Percentiles rank a stretch among this genome's conserved stretches.
Conservation (phyloP, 2,888 invertebrate species). For the Calameuta filiformis region DNA sequence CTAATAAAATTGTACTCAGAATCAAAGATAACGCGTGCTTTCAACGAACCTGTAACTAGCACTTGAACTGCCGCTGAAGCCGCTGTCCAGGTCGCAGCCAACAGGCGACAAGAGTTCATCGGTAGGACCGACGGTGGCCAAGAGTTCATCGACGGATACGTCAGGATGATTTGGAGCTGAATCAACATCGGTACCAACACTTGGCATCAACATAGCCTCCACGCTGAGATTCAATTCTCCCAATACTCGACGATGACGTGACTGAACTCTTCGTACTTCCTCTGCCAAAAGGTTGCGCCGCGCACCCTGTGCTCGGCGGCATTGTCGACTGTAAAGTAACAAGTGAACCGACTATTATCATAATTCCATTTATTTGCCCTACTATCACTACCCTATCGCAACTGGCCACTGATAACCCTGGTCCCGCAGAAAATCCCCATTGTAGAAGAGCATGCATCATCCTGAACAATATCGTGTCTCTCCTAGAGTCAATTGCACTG, state of each 20-base stretch:
- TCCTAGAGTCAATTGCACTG: not conserved
- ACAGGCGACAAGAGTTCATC: conserved; percentile 80
- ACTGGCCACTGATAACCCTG: not conserved
- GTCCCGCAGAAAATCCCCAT: not conserved
- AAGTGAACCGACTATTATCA: not conserved
- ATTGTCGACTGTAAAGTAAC: conserved; percentile 51
- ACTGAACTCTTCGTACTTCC: conserved; percentile 86
- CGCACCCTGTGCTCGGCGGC: conserved; percentile 56
- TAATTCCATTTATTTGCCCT: not conserved
- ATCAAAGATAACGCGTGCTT: not conserved
- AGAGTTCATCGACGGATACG: conserved; percentile 72
- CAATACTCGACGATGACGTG: conserved; percentile 83
- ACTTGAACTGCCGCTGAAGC: conserved; percentile 86
- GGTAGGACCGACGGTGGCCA: conserved; percentile 75
- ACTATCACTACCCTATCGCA: not conserved
- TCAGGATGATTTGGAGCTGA: conserved; percentile 64
- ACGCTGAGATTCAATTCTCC: conserved; percentile 89
- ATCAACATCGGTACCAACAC: conserved; percentile 59
- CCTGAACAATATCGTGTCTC: not conserved
- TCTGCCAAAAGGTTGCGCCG: conserved; percentile 76
- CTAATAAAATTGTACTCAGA: not conserved
- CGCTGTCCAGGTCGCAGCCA: conserved; percentile 81
- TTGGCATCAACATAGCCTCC: conserved; percentile 92
- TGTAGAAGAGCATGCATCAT: not conserved
- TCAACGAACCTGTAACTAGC: conserved; percentile 73